Evolutionary conservation across 2,797 vertebrate species (phyloP).

Genomic region (Coreius guichenoti): DNA sequence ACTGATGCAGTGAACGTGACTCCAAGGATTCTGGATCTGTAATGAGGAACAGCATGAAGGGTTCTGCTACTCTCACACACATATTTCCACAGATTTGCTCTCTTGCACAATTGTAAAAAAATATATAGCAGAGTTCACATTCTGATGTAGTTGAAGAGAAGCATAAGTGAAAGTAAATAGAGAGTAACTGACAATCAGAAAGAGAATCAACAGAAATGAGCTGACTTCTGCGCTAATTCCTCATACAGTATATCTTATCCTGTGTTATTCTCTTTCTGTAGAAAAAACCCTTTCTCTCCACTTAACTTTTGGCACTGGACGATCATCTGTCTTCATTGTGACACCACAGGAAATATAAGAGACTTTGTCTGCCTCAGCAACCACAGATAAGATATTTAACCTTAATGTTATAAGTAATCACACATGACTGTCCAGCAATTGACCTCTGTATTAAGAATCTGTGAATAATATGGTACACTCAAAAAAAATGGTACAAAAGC

Average conservation of each 20-base stretch:
- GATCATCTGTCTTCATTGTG: constrained; percentile 33
- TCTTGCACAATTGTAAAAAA: constrained; percentile 29
- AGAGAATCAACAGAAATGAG: background rate
- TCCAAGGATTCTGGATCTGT: constrained; percentile 33
- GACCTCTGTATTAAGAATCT: background rate
- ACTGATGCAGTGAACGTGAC: constrained; percentile 34
- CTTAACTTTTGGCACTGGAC: constrained; percentile 1
- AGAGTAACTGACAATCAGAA: background rate
- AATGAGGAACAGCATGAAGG: constrained; percentile 57
- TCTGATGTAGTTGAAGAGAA: background rate
- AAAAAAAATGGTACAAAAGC: background rate
- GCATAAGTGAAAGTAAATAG: constrained; percentile 1
- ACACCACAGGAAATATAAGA: constrained; percentile 21
- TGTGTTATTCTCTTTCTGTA: background rate
- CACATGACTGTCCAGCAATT: background rate
- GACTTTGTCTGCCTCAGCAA: background rate
- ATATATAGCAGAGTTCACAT: background rate
- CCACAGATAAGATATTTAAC: constrained; percentile 20
- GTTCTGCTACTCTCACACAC: constrained; percentile 29
- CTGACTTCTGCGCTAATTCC: background rate
- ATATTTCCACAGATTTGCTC: constrained; percentile 35
- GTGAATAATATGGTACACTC: background rate
- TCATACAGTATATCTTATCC: constrained; percentile 2
- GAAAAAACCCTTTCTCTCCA: background rate
- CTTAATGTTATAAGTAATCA: background rate